Base-by-base conservation (phyloP, 2,888 invertebrate species). In the Drosophila imparisetae region DNA sequence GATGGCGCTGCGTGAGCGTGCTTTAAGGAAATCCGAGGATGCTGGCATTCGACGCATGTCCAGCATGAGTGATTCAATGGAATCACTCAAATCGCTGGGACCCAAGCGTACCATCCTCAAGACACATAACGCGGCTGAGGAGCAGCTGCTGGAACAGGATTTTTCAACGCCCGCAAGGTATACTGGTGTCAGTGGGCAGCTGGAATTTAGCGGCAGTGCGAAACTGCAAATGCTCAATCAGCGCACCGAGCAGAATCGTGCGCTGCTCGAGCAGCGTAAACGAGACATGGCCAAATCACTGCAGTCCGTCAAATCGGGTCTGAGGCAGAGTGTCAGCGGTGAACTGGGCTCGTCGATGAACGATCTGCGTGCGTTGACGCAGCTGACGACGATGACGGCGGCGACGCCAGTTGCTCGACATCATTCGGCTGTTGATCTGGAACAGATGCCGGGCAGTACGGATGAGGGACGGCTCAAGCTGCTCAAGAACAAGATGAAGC, bases 191-290 rank as follows among this genome's bases (percentile, higher is more conserved):
- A n/a, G 8, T 4, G 36, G 27, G 2, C 63, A 52, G 7, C 55
- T 59, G 10, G 68, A 75, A 54, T 48, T 72, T 4, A 80, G 94
- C 55, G 93, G 93, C 42, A 94, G 92, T 80, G 94, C 94, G 79
- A 94, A 94, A 82, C 92, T 94, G 29, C 92, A 93, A 80, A 90
- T 94, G 62, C 84, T 94, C 38, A 92, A 94, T 21, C 93, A 94
- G 75, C 94, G 94, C 83, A 89, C 94, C 67, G 94, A 94, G 78
- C 93, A 94, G 86, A 94, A 94, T 84, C 94, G 94, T 86, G 91
- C 92, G 1, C 93, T 93, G 83, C 91, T 94, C 79, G 94, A 94
- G 15, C 94, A 94, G 84, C 92, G 94, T 5, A 94, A 94, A 80
- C 94, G 94, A 4, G 94, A 94, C 79, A 91, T 94, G 53, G 94